Evolutionary conservation across 2,888 invertebrate genomes (phyloP).

Genomic region (Carcina quercana): DNA sequence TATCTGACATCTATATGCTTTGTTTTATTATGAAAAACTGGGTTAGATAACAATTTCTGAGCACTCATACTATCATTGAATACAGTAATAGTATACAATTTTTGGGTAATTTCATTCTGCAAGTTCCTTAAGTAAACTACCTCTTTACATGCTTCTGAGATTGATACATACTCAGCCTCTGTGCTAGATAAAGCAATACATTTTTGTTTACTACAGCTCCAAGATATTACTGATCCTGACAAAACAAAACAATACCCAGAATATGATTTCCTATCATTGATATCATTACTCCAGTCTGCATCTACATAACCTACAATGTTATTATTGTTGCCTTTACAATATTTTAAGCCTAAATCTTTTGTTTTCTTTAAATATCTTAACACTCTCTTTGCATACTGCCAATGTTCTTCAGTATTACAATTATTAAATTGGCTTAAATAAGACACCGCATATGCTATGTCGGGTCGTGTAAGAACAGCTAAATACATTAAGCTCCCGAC

Average conservation of each 20-base stretch:
- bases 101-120: slow-evolving; percentile 4
- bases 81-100: slow-evolving; percentile 3
- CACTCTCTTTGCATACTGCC: slow-evolving; percentile 4
- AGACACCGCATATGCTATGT: slow-evolving; percentile 6
- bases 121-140: slow-evolving; percentile 12
- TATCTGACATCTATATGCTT: too few species aligned
- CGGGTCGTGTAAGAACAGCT: slow-evolving; percentile 5
- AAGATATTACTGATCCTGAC: slow-evolving; percentile 5
- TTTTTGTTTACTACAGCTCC: slow-evolving; percentile 8
- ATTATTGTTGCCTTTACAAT: background rate
- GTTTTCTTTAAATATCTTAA: slow-evolving; percentile 7
- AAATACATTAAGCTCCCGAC: slow-evolving; percentile 8
- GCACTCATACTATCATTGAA: too few species aligned
- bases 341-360: slow-evolving; percentile 4
- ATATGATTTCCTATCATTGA: background rate
- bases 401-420: slow-evolving; percentile 4
- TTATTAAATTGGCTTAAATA: slow-evolving; percentile 8
- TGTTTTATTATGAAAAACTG: too few species aligned
- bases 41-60: too few species aligned
- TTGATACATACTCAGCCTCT: slow-evolving; percentile 7
- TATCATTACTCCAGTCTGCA: slow-evolving; percentile 4
- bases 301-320: slow-evolving; percentile 1
- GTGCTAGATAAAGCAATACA: slow-evolving; percentile 9
- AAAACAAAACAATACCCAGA: slow-evolving; percentile 5
- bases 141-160: slow-evolving; percentile 9